A percentile compares a stretch with the other conserved stretches of the same genome.
These are phyloP conservation scores for Dendrolimus houi DNA, from an alignment of 2,888 invertebrate genomes.

Conservation along the genomic window DNA sequence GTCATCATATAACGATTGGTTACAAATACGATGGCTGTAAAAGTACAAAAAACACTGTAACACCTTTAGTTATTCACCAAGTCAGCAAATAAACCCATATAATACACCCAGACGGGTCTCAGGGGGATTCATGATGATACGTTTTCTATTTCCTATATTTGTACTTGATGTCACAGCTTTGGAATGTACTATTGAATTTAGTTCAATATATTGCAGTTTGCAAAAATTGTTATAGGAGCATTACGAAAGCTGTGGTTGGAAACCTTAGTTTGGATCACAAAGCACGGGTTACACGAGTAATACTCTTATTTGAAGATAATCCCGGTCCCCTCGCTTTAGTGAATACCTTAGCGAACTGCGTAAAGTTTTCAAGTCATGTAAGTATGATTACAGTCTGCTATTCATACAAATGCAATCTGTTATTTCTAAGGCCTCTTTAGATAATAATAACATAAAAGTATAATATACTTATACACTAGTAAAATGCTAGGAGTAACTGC, in stretches of 20 bases:
- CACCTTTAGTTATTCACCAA: constrained; percentile 36
- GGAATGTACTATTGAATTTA: constrained; percentile 2
- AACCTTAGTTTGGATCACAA: constrained; percentile 55
- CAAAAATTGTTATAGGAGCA: background rate
- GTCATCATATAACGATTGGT: too few species aligned
- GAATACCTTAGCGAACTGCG: constrained; percentile 38
- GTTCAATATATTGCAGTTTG: constrained; percentile 10
- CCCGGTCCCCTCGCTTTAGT: constrained; percentile 27
- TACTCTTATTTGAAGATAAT: constrained; percentile 67
- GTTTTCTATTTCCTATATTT: constrained; percentile 17
- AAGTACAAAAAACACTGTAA: constrained; percentile 13
- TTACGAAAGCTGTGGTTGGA: constrained; percentile 18
- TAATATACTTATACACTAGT: too few species aligned
- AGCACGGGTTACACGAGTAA: constrained; percentile 41
- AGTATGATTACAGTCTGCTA: too few species aligned
- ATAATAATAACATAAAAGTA: too few species aligned
- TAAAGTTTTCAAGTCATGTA: constrained; percentile 7
- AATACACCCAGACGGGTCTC: constrained; percentile 32
- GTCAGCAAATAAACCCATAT: constrained; percentile 47
- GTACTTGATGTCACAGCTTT: constrained; percentile 20
- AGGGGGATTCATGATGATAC: constrained; percentile 20
- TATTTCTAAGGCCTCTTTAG: background rate
- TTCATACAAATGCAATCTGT: background rate
- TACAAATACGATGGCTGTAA: too few species aligned
- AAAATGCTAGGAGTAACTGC: too few species aligned